Evolutionary conservation across 2,888 invertebrate genomes (phyloP), one percentile per base, ranked within the genome.

Genomic region (Drosophila emarginata): DNA sequence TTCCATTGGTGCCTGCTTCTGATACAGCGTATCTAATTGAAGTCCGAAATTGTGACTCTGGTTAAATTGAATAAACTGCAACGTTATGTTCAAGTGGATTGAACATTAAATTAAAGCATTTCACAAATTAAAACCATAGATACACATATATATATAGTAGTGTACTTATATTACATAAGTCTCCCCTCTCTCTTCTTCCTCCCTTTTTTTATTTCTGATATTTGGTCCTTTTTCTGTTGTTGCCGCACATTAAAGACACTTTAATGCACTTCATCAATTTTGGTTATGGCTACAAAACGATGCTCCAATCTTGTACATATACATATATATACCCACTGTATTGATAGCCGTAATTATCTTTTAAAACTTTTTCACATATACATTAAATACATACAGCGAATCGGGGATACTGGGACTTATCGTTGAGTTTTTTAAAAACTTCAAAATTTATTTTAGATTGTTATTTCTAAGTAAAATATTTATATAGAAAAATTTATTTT

Each of bases 211-310:
- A n/a, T n/a, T 32, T 9, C 32, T 32, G 32, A 32, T 32, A 32
- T 32, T 32, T 1, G 32, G 21, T 15, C 28, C 15, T 26, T 61
- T 59, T 53, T 21, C 28, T 53, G 28, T 56, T 39, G 61, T 66
- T 67, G 69, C 74, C 78, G 72, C 89, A 80, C 86, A 79, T 86
- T 89, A 81, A 89, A 87, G 79, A 89, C 89, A 88, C 90, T 87
- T 90, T 80, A 89, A 90, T 81, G 77, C 77, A 80, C 76, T 80
- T 86, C 74, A 85, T 80, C 77, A 78, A 78, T 70, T 76, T 68
- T 73, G 72, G 87, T 69, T 80, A 79, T 73, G 82, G 76, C 84
- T 67, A 61, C 76, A 74, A 70, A 72, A 70, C 69, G 71, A 59
- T 61, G 64, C 51, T 61, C 37, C 68, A 53, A 57, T 67, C 53